phyloP scores from a whole-genome alignment of 2,888 invertebrate species.

The Trissolcus japonicus region DNA sequence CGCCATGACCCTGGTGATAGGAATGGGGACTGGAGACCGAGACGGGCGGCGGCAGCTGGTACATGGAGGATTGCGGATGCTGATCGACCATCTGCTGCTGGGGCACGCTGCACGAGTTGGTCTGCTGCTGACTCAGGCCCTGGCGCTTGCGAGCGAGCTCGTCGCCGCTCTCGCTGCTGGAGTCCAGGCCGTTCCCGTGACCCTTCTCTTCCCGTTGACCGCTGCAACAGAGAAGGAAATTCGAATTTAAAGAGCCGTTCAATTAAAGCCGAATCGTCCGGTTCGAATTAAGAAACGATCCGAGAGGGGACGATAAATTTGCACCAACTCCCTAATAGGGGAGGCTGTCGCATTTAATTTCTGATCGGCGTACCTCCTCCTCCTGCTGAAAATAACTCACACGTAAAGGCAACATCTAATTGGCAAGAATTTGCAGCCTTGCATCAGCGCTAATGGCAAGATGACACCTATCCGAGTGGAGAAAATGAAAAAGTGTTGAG shows the following conservation, averaged over 20 bases:
- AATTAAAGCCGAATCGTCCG: no score
- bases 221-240: constrained; percentile 61
- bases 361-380: no score
- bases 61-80: constrained; percentile 72
- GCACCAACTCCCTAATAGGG: constrained; percentile 3
- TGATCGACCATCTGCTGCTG: constrained; percentile 62
- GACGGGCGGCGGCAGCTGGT: constrained; percentile 71
- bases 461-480: constrained; percentile 53
- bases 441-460: constrained; percentile 37
- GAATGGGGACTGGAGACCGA: constrained; percentile 73
- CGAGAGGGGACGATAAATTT: constrained; percentile 2
- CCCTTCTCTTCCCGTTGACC: constrained; percentile 73
- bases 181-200: constrained; percentile 69
- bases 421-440: constrained; percentile 46
- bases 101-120: constrained; percentile 30
- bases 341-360: constrained; percentile 12
- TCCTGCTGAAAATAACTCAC: neutral
- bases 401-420: constrained; percentile 30
- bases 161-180: constrained; percentile 74
- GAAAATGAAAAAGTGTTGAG: constrained; percentile 52
- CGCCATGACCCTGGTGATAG: constrained; percentile 70
- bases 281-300: no score
- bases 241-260: constrained; percentile 1
- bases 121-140: constrained; percentile 51
- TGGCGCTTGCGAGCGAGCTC: constrained; percentile 61